Evolutionary conservation across 2,113 vertebrate genomes (phyloP), one percentile per base, ranked within the genome.

Genomic region (Micronisus gabar): DNA sequence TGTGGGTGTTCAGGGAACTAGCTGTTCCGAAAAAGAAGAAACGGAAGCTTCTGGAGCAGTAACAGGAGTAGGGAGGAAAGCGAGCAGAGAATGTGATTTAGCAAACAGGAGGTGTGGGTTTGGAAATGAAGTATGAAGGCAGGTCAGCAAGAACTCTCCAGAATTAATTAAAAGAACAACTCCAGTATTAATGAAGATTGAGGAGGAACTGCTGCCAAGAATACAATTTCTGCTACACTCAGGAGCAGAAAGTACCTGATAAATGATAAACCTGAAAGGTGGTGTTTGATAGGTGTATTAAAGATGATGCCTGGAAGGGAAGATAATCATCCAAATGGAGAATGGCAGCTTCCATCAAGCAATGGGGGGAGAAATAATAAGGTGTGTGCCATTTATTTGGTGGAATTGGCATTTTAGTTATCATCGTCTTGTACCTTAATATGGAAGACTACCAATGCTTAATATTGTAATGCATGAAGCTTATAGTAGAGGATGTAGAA

Each of bases 361-460:
- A 23, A 9, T 14, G 16, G 25, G 5, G 2, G 1, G 3, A 1
- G 1, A 32, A 25, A 20, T 22, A 48, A 45, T 20, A 45, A 38
- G 3, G 7, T 26, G 26, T 14, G 34, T 40, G 36, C 26, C 30
- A 34, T 72, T 71, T 71, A 19, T 71, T 72, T 59, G 26, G 23
- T 26, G 7, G 34, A 73, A 73, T 32, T 61, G 36, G 15, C 23
- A 20, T 67, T 76, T 70, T 72, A 66, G 56, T 71, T 11, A 34
- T 20, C 22, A 23, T 38, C 23, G 13, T 38, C 27, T 61, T 48
- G 15, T 88, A 67, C 53, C 47, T 25, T 12, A 9, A 1, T 45
- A 23, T 22, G n/a, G 71, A 61, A 72, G 27, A 61, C 40, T 15
- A 11, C 41, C 10, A 26, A 5, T 8, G 11, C 36, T 56, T 36